Evolutionary conservation across 1,140 invertebrate species (phyloP).

Genomic region (Caligus rogercresseyi): DNA sequence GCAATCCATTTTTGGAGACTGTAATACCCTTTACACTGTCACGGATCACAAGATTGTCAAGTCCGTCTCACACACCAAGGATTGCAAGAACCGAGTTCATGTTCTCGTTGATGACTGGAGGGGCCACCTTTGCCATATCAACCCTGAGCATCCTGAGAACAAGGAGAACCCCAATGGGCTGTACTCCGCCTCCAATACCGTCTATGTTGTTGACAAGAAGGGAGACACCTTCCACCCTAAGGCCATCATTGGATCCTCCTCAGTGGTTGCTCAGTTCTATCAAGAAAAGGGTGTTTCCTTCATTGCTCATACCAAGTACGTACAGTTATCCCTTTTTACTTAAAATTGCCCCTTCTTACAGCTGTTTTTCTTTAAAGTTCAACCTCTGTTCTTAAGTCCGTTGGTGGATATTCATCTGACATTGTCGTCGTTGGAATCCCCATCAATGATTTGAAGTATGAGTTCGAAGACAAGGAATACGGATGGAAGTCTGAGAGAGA

Average conservation of each 20-base stretch:
- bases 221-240: neutral
- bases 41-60: neutral
- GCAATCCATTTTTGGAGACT: constrained; percentile 16
- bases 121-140: constrained; percentile 3
- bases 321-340: too few species aligned
- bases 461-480: constrained; percentile 11
- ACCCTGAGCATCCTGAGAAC: neutral
- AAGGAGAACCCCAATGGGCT: neutral
- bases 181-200: constrained; percentile 4
- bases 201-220: constrained; percentile 8
- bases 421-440: constrained; percentile 2
- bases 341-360: neutral
- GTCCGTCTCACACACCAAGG: constrained; percentile 6
- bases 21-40: constrained; percentile 16
- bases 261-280: constrained; percentile 11
- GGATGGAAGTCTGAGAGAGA: constrained; percentile 15
- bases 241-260: neutral
- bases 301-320: constrained; percentile 2
- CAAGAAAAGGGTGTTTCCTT: neutral
- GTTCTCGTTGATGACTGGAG: constrained; percentile 17
- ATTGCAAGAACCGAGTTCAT: constrained; percentile 6
- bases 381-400: neutral
- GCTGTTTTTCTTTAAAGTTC: neutral
- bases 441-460: constrained; percentile 5
- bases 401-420: neutral